Evolutionary conservation across 2,113 vertebrate species (phyloP).

Genomic region (Coptodon rendalli): DNA sequence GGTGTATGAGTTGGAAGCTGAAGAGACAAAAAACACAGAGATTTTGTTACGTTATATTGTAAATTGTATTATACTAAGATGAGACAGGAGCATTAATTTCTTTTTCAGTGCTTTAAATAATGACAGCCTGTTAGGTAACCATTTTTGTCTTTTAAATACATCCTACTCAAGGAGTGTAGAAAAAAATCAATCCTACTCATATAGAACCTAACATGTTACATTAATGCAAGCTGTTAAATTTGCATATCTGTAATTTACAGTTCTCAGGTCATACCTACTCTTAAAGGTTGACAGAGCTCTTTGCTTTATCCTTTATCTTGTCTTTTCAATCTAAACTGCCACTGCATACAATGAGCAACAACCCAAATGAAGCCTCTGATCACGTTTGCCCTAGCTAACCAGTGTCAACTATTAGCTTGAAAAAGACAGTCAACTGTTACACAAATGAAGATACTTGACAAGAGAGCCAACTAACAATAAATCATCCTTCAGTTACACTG

Average conservation of each 20-base stretch:
- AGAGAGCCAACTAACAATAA: neutral
- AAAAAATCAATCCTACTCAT: neutral
- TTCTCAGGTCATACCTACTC: neutral
- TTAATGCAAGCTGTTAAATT: neutral
- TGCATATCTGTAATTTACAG: neutral
- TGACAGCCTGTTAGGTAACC: accelerated
- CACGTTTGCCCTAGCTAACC: neutral
- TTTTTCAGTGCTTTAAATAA: neutral
- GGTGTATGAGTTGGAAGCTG: neutral
- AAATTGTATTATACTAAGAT: neutral
- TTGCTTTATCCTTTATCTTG: neutral
- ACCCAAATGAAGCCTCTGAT: neutral
- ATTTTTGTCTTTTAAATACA: neutral
- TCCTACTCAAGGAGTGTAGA: neutral
- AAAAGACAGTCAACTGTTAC: neutral
- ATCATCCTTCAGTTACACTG: neutral
- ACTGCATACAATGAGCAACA: neutral
- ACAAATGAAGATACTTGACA: neutral
- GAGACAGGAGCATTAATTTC: neutral
- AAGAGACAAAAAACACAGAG: neutral
- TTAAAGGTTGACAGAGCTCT: neutral
- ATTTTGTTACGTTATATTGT: neutral
- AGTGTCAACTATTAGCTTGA: neutral
- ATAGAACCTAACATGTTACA: neutral
- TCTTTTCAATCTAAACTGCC: neutral